These are phyloP conservation scores for Panthera tigris DNA, from an alignment of 2,113 vertebrate species.

Conservation along the genomic window DNA sequence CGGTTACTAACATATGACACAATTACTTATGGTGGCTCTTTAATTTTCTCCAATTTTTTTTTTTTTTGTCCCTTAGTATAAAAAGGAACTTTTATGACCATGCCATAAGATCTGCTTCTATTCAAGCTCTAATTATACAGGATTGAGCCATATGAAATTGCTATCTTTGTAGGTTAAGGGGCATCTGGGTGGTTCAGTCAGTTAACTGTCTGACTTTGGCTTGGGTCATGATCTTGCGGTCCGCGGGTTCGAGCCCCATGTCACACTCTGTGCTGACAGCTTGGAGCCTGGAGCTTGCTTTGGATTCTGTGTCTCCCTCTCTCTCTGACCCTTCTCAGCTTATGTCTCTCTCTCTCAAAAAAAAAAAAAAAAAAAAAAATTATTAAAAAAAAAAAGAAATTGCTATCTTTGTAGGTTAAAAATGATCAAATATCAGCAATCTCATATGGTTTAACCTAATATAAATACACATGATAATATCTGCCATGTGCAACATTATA, in stretches of 20 bases:
- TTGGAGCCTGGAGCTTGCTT: too few species aligned
- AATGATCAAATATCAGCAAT: neutral
- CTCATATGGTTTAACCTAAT: neutral
- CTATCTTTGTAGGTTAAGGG: neutral
- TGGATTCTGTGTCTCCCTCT: too few species aligned
- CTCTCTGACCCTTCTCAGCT: too few species aligned
- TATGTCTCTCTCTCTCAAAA: too few species aligned
- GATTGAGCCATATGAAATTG: neutral
- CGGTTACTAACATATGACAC: neutral
- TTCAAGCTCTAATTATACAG: neutral
- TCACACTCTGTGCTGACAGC: too few species aligned
- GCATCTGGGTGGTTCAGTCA: too few species aligned
- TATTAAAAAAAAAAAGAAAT: neutral
- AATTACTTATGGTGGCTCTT: neutral
- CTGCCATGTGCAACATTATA: neutral
- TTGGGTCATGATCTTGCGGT: too few species aligned
- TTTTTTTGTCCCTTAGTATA: neutral
- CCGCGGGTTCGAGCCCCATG: too few species aligned
- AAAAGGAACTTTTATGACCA: neutral
- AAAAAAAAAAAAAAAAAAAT: too few species aligned
- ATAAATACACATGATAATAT: neutral
- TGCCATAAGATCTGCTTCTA: neutral
- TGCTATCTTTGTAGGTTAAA: conserved; percentile 7
- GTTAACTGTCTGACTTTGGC: too few species aligned
- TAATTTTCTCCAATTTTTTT: neutral